These are phyloP conservation scores for Mormoops blainvillei DNA, from an alignment of 2,113 vertebrate species.

Conservation along the genomic window DNA sequence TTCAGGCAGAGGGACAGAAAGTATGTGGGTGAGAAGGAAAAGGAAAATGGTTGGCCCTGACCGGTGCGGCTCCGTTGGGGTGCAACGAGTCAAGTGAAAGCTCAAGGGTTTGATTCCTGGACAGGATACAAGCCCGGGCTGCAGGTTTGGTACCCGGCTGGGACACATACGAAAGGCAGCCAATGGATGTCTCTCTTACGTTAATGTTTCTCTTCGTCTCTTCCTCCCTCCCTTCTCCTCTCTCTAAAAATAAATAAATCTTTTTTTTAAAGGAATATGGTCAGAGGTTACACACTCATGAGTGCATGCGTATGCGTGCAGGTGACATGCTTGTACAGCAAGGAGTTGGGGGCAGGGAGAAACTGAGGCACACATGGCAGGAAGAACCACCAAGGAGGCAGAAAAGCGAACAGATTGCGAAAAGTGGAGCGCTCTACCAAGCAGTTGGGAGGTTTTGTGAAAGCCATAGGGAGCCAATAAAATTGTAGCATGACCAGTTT, in stretches of 20 bases:
- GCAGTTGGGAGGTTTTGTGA: not conserved
- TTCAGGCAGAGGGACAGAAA: not conserved
- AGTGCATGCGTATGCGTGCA: rapidly evolving
- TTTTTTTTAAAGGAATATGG: not conserved
- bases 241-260: no score
- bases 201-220: no score
- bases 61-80: no score
- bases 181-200: no score
- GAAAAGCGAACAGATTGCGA: rapidly evolving
- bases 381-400: not conserved
- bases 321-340: not conserved
- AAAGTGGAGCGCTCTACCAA: not conserved
- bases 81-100: no score
- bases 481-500: not conserved
- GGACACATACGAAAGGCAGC: no score
- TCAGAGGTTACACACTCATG: rapidly evolving
- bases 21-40: not conserved
- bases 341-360: rapidly evolving
- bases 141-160: no score
- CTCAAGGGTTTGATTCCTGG: no score
- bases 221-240: no score
- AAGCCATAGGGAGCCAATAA: not conserved
- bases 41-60: not conserved
- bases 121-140: no score
- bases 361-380: rapidly evolving